A percentile compares a stretch with the other conserved stretches of the same genome.
phyloP scores from a whole-genome alignment of 1,140 invertebrate species.

The Stenopsyche tienmushanensis region DNA sequence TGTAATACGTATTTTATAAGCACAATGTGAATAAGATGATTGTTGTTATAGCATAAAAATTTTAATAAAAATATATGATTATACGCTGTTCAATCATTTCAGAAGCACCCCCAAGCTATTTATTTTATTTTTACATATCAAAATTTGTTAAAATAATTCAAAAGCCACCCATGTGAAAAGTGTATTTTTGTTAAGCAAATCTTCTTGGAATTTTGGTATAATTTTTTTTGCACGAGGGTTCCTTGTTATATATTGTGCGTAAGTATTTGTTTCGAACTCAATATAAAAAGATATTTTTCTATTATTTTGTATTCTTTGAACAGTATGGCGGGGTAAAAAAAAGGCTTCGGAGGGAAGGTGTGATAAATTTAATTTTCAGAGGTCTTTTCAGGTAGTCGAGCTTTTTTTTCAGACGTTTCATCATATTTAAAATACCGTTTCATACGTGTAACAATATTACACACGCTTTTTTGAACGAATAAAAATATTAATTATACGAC shows the following conservation, averaged over 20 bases:
- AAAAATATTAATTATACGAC: too few relatives aligned
- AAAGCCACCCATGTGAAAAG: too few relatives aligned
- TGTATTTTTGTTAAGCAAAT: not conserved
- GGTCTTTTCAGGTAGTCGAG: not conserved
- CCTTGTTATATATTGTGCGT: not conserved
- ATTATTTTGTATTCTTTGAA: not conserved
- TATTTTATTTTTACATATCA: slow-evolving; percentile 6
- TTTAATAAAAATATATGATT: slow-evolving; percentile 32
- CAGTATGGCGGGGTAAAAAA: not conserved
- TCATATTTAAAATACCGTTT: not conserved
- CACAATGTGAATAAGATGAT: slow-evolving; percentile 33
- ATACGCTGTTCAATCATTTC: not conserved
- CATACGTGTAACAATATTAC: too few relatives aligned
- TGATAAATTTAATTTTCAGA: not conserved
- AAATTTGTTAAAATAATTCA: not conserved
- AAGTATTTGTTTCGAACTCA: not conserved
- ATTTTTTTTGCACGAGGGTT: not conserved
- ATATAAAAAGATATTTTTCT: not conserved
- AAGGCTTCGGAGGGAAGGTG: not conserved
- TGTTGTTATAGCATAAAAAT: slow-evolving; percentile 35
- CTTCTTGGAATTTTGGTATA: not conserved
- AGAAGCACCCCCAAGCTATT: not conserved
- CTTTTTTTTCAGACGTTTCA: not conserved
- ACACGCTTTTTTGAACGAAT: too few relatives aligned
- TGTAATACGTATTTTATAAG: slow-evolving; percentile 34